These are phyloP conservation scores for Nycticebus coucang DNA, from an alignment of 2,113 vertebrate genomes.

Conservation along the genomic window DNA sequence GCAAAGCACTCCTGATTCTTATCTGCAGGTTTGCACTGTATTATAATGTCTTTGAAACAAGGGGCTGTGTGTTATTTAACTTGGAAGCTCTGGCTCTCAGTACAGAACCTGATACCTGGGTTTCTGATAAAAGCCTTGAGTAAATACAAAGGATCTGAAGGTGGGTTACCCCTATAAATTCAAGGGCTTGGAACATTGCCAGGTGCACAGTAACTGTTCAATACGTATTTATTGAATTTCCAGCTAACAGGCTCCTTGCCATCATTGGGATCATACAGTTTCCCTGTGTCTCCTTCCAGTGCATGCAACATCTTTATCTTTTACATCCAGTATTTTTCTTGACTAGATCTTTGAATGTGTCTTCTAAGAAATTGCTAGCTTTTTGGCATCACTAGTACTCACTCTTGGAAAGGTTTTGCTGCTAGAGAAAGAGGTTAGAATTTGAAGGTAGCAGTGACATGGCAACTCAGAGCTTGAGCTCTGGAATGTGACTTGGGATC, in stretches of 20 bases:
- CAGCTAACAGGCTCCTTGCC: not conserved
- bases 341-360: not conserved
- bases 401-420: constrained; percentile 36
- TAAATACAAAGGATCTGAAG: not conserved
- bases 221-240: not conserved
- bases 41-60: not conserved
- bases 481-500: not conserved
- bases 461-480: not conserved
- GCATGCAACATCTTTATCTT: not conserved
- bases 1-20: not conserved
- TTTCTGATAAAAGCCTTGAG: not conserved
- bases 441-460: not conserved
- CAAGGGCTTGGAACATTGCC: not conserved
- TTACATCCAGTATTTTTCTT: not conserved
- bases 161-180: not conserved
- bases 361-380: constrained; percentile 27
- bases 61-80: not conserved
- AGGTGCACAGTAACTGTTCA: not conserved
- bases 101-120: not conserved
- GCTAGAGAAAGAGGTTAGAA: not conserved
- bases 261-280: not conserved
- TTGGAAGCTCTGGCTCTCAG: not conserved
- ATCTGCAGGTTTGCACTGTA: not conserved
- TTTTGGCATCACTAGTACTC: not conserved
- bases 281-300: not conserved